These are phyloP conservation scores for Pseudochaenichthys georgianus DNA, from an alignment of 2,797 vertebrate species.

Conservation along the genomic window DNA sequence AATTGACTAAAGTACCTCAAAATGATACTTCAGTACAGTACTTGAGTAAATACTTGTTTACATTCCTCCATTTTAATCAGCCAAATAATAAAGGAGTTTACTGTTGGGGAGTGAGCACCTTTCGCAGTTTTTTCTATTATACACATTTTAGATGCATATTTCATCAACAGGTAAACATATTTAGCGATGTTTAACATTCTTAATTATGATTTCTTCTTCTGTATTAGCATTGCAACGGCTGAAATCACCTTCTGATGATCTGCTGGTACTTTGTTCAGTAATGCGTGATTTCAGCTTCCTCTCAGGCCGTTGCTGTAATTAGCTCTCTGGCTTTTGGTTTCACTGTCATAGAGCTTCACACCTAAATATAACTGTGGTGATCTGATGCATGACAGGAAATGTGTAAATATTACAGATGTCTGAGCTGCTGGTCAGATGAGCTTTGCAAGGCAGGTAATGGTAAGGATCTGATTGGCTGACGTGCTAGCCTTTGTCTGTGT, in stretches of 20 bases:
- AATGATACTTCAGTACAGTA: neutral
- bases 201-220: conserved; percentile 11
- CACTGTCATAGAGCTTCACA: conserved; percentile 52
- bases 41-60: neutral
- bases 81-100: neutral
- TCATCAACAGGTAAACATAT: neutral
- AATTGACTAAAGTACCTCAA: neutral
- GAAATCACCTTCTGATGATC: conserved; percentile 40
- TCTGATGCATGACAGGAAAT: conserved; percentile 82
- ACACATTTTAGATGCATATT: neutral
- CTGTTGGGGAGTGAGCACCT: neutral
- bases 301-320: conserved; percentile 39
- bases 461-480: conserved; percentile 91
- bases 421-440: conserved; percentile 92
- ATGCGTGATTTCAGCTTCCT: conserved; percentile 55
- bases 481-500: conserved; percentile 56
- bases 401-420: conserved; percentile 97
- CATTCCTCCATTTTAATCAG: neutral
- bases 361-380: conserved; percentile 71
- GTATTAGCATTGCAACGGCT: conserved; percentile 10
- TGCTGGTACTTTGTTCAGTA: conserved; percentile 42
- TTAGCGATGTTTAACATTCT: neutral
- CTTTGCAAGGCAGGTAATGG: conserved; percentile 91
- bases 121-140: neutral
- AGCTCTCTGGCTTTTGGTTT: conserved; percentile 63